Conservation (phyloP, 2,797 vertebrate species). For the Aeoliscus strigatus region DNA sequence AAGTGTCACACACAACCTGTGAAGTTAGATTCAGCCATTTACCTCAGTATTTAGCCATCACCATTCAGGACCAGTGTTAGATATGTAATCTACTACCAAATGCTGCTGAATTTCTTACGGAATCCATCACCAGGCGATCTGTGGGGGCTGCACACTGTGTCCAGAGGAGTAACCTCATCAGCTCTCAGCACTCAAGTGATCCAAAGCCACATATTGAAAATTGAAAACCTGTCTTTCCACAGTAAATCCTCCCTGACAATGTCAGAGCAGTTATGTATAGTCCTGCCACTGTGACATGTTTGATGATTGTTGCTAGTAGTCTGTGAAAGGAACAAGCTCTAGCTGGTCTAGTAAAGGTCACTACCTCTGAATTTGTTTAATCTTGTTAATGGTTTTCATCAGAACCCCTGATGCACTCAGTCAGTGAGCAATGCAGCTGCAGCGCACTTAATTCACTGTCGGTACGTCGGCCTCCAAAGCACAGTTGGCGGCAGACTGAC, state of each 20-base stretch:
- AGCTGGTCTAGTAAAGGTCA: constrained; percentile 43
- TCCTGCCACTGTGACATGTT: constrained; percentile 28
- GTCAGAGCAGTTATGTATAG: constrained; percentile 37
- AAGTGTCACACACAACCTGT: constrained; percentile 33
- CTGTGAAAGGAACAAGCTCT: constrained; percentile 35
- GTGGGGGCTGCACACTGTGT: constrained; percentile 49
- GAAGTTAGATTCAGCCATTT: constrained; percentile 36
- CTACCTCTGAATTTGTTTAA: constrained; percentile 66
- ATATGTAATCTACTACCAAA: constrained; percentile 56
- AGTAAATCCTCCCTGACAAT: constrained; percentile 52
- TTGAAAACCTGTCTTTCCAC: constrained; percentile 65
- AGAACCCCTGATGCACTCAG: constrained; percentile 64
- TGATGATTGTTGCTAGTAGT: constrained; percentile 42
- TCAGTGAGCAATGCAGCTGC: constrained; percentile 46
- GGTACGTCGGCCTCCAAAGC: constrained; percentile 24
- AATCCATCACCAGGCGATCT: constrained; percentile 67
- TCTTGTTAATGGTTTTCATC: constrained; percentile 72
- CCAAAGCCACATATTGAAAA: constrained; percentile 62
- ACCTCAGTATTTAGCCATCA: constrained; percentile 48
- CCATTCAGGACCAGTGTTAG: constrained; percentile 44
- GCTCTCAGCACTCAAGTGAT: constrained; percentile 55
- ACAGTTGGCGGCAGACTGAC: constrained; percentile 20
- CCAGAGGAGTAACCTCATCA: constrained; percentile 64
- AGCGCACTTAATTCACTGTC: constrained; percentile 61
- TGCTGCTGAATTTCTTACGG: constrained; percentile 58